Conservation (phyloP, 1,140 invertebrate species). For the Dendroctonus valens region DNA sequence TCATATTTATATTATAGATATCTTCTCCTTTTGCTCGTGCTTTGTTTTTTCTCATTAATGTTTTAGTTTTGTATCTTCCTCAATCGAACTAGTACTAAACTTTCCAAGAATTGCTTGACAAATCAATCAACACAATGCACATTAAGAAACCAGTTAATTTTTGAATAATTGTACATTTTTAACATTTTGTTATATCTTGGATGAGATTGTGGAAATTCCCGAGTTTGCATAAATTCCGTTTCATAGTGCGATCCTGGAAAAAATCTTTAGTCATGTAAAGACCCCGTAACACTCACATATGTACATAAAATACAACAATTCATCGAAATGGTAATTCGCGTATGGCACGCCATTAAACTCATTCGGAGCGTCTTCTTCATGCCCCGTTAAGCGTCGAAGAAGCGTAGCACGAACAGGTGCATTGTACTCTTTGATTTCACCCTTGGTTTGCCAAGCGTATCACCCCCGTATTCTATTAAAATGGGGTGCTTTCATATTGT, state of each 20-base stretch:
- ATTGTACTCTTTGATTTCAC: constrained; percentile 32
- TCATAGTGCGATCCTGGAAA: neutral
- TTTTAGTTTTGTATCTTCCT: too few species aligned
- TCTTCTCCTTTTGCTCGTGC: too few species aligned
- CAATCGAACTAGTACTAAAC: too few species aligned
- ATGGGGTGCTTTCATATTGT: constrained; percentile 16
- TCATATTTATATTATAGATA: too few species aligned
- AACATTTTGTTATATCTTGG: too few species aligned
- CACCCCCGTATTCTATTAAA: constrained; percentile 26
- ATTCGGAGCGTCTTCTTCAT: constrained; percentile 28
- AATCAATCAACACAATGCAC: too few species aligned
- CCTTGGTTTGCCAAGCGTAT: constrained; percentile 30
- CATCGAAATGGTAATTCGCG: constrained; percentile 14
- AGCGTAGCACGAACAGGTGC: constrained; percentile 27
- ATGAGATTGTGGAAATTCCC: too few species aligned
- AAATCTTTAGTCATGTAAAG: constrained; percentile 9
- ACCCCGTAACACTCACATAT: constrained; percentile 10
- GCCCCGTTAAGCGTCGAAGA: constrained; percentile 27
- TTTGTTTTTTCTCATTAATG: too few species aligned
- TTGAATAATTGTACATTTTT: too few species aligned
- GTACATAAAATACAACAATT: constrained; percentile 12
- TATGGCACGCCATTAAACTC: constrained; percentile 23
- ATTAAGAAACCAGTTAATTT: too few species aligned
- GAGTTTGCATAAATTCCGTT: too few species aligned
- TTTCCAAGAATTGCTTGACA: too few species aligned